Evolutionary conservation across 2,113 vertebrate species (phyloP).

Genomic region (Istiophorus platypterus): DNA sequence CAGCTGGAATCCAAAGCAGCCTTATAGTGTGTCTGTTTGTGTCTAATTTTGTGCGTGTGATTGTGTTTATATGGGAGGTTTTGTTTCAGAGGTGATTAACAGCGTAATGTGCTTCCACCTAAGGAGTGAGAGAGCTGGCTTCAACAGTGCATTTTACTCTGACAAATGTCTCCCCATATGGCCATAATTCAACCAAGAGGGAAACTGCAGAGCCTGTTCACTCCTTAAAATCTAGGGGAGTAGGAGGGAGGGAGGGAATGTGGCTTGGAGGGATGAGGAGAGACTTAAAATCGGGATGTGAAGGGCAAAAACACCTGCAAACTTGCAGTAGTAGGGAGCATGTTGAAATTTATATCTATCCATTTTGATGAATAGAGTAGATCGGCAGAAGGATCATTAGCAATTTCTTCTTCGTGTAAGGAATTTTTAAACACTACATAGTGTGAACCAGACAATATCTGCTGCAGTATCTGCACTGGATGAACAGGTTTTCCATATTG

Average conservation of each 20-base stretch:
- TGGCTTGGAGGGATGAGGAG: background rate
- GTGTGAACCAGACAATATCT: background rate
- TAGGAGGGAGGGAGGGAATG: background rate
- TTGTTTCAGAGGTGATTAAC: constrained; percentile 54
- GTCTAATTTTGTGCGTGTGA: background rate
- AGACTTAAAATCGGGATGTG: background rate
- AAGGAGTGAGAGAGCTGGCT: constrained; percentile 4
- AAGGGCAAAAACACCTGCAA: background rate
- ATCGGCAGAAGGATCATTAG: background rate
- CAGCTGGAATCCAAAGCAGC: constrained; percentile 19
- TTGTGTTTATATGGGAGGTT: background rate
- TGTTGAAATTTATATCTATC: background rate
- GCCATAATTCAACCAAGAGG: constrained; percentile 17
- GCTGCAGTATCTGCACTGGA: constrained; percentile 29
- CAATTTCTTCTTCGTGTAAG: background rate
- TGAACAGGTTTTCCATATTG: background rate
- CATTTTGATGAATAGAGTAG: background rate
- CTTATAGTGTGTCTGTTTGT: background rate
- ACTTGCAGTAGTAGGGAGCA: background rate
- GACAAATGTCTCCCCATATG: constrained; percentile 38
- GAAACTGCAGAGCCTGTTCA: constrained; percentile 18
- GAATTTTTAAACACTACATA: background rate
- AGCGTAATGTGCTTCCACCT: constrained; percentile 17
- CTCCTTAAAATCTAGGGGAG: background rate
- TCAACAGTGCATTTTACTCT: constrained; percentile 22